Conservation (phyloP, 2,888 invertebrate genomes). For the Melipona beecheii region DNA sequence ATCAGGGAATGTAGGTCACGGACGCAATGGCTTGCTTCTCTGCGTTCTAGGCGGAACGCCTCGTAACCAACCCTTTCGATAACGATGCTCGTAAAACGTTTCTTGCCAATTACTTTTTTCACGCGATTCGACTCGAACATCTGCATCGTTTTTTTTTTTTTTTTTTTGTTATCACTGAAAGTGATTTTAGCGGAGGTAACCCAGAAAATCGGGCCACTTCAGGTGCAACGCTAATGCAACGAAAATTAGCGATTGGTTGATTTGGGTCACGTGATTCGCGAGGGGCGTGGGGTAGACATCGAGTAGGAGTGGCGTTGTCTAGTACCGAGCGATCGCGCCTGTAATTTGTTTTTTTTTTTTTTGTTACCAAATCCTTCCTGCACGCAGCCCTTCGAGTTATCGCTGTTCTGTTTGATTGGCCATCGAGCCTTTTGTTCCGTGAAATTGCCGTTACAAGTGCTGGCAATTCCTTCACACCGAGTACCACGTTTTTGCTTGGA, state of each 20-base stretch:
- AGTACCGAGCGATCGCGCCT: no score
- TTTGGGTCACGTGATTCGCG: no score
- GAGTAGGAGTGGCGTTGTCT: no score
- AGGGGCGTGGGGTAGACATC: no score
- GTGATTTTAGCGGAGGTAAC: no score
- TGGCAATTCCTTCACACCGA: neutral
- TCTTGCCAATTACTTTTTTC: slow-evolving; percentile 40
- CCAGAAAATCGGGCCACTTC: no score
- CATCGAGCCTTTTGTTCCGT: slow-evolving; percentile 14
- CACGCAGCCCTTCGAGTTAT: slow-evolving; percentile 18
- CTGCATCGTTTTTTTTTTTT: neutral
- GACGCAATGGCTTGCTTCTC: slow-evolving; percentile 30
- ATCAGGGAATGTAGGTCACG: slow-evolving; percentile 57
- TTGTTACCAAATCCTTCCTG: no score
- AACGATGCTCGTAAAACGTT: slow-evolving; percentile 29
- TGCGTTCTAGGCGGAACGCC: slow-evolving; percentile 44
- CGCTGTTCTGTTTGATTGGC: slow-evolving; percentile 10
- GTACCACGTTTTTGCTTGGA: neutral
- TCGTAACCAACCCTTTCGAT: slow-evolving; percentile 48
- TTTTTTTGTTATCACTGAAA: neutral
- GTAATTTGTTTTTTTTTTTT: no score
- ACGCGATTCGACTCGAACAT: neutral
- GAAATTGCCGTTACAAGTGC: neutral
- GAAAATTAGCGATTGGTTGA: no score
- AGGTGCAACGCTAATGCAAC: no score